Evolutionary conservation across 2,113 vertebrate species (phyloP).

Genomic region (Laticauda laticaudata): DNA sequence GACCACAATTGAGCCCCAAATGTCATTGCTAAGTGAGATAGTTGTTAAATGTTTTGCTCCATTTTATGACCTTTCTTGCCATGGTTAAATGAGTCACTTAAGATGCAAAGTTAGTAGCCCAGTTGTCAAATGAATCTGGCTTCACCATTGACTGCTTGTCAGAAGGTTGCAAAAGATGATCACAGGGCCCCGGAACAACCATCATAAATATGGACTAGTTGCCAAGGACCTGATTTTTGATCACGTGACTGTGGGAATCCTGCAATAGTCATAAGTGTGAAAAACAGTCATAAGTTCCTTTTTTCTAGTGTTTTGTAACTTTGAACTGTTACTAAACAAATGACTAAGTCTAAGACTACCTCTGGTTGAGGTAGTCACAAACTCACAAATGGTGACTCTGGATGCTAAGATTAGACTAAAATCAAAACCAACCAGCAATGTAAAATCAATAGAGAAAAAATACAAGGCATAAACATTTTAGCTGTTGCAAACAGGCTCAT

Average conservation of each 20-base stretch:
- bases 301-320: background rate
- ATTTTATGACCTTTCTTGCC: background rate
- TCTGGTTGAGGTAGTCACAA: background rate
- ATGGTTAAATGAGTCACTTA: background rate
- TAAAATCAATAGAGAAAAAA: background rate
- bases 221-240: background rate
- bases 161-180: background rate
- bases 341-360: background rate
- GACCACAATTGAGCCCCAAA: background rate
- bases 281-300: background rate
- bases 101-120: background rate
- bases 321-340: background rate
- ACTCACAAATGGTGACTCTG: background rate
- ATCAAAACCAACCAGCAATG: background rate
- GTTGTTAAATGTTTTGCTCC: background rate
- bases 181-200: too few species aligned
- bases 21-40: background rate
- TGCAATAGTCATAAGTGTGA: background rate
- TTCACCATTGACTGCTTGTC: background rate
- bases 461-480: background rate
- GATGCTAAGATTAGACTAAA: background rate
- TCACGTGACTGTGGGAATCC: background rate
- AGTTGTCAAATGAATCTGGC: background rate
- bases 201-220: background rate
- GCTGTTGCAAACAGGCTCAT: background rate